phyloP scores from a whole-genome alignment of 2,888 invertebrate species.

The Chymomyza caudatula region DNA sequence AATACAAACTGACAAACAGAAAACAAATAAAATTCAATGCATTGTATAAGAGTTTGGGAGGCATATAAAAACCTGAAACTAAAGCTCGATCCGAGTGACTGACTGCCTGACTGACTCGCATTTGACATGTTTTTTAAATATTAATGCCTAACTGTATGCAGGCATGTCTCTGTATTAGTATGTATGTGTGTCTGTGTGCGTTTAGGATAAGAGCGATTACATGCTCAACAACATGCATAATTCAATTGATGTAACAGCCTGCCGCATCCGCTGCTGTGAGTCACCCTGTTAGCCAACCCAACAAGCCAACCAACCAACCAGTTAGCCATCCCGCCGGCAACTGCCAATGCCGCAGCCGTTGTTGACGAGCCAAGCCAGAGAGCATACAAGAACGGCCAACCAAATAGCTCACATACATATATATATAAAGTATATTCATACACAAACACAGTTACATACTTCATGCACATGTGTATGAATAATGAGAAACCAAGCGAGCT shows the following conservation, averaged over 20 bases:
- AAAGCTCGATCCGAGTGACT: background rate
- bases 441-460: background rate
- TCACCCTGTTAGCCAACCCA: background rate
- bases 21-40: conserved; percentile 7
- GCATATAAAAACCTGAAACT: background rate
- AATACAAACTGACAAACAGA: background rate
- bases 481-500: background rate
- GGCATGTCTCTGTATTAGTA: conserved; percentile 12
- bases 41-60: conserved; percentile 1
- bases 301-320: background rate
- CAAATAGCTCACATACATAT: background rate
- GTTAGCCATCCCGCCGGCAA: background rate
- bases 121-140: conserved; percentile 41
- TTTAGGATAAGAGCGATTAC: conserved; percentile 57
- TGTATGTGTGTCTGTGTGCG: conserved; percentile 17
- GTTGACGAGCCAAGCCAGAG: background rate
- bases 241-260: conserved; percentile 62
- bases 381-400: background rate
- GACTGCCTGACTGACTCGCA: conserved; percentile 26
- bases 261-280: conserved; percentile 6
- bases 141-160: conserved; percentile 20
- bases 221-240: conserved; percentile 46
- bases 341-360: background rate
- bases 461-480: background rate
- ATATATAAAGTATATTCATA: background rate